These are phyloP conservation scores for Euclidia mi DNA, from an alignment of 2,888 invertebrate species.

Conservation along the genomic window DNA sequence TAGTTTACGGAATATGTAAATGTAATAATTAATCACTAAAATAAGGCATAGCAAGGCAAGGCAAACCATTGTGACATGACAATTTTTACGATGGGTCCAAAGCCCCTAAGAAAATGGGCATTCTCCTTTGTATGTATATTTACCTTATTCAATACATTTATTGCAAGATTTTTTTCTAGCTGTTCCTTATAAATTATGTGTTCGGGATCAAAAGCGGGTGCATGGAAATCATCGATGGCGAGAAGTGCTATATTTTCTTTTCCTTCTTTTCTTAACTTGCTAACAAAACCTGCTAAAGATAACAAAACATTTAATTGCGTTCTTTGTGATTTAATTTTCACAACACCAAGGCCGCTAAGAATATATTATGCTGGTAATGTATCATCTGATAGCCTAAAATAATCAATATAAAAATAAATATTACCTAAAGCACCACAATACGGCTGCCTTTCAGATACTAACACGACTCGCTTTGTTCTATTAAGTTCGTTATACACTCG, in stretches of 20 bases:
- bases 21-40: too few relatives aligned
- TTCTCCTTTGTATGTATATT: too few relatives aligned
- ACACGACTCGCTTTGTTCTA: slow-evolving; percentile 60
- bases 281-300: slow-evolving; percentile 91
- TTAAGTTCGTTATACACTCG: slow-evolving; percentile 62
- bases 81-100: too few relatives aligned
- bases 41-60: too few relatives aligned
- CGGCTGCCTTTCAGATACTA: slow-evolving; percentile 68
- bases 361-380: too few relatives aligned
- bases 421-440: slow-evolving; percentile 71
- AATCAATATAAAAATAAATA: slow-evolving; percentile 3
- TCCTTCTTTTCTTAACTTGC: slow-evolving; percentile 92
- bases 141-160: slow-evolving; percentile 90
- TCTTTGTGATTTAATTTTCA: too few relatives aligned
- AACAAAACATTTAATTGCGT: too few relatives aligned
- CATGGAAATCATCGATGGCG: slow-evolving; percentile 82
- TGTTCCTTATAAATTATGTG: slow-evolving; percentile 85
- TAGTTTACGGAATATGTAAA: too few relatives aligned
- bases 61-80: too few relatives aligned
- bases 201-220: slow-evolving; percentile 85
- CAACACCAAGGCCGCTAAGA: too few relatives aligned
- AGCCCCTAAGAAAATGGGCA: too few relatives aligned
- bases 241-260: slow-evolving; percentile 80
- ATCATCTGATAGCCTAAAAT: neutral
- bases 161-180: slow-evolving; percentile 90